Evolutionary conservation across 1,140 invertebrate genomes (phyloP), one percentile per base, ranked within the genome.

Genomic region (Thrips palmi): DNA sequence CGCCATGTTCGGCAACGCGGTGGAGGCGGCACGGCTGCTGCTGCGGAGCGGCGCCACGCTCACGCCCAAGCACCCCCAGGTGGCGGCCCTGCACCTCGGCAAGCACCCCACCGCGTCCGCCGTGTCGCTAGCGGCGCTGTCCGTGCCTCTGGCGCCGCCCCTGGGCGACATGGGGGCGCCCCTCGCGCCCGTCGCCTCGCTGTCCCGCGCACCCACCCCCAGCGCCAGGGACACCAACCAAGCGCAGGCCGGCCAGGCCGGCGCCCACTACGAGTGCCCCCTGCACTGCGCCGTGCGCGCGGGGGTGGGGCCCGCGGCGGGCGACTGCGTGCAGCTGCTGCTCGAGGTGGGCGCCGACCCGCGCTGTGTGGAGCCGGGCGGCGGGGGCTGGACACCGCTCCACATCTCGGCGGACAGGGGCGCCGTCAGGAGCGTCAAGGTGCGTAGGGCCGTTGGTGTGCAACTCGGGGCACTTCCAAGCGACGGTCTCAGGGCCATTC

Each of bases 401-500:
- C 80, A 85, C 49, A 59, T 83, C 27, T 75, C 73, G 0, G 76
- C 77, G 8, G 78, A 82, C 57, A 56, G 77, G 39, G 76, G 82
- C 7, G 70, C 70, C 20, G 58, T 65, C 0, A 58, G 61, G 34
- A 78, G 76, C 49, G 61, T 80, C 3, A 69, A 71, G 48, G 49
- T n/a, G n/a, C n/a, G n/a, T n/a, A n/a, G n/a, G n/a, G n/a, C n/a
- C n/a, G n/a, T 84, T 14, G 56, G 85, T 2, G 55, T 85, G 20
- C 63, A 62, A 34, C 62, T 76, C 41, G 77, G 77, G 14, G 81
- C 81, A n/a, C n/a, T n/a, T n/a, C n/a, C n/a, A n/a, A n/a, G n/a
- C n/a, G n/a, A n/a, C n/a, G n/a, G n/a, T n/a, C n/a, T n/a, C n/a
- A n/a, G n/a, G n/a, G n/a, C n/a, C n/a, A n/a, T n/a, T n/a, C n/a